phyloP scores from a whole-genome alignment of 2,113 vertebrate genomes.

The Prinia subflava region DNA sequence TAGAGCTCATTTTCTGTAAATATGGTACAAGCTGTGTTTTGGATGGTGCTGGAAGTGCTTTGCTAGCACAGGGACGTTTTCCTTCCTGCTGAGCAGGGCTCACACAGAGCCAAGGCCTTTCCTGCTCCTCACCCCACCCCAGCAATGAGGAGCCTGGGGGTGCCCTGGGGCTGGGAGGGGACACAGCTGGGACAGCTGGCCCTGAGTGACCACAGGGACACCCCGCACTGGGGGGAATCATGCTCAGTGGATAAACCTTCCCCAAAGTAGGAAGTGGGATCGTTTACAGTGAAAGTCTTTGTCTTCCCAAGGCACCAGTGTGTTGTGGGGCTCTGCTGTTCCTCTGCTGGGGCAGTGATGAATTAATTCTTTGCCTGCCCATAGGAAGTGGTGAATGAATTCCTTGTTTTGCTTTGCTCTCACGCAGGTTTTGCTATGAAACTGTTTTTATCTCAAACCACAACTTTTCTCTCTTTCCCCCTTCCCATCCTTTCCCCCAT shows the following conservation, averaged over 20 bases:
- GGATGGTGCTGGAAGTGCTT: neutral
- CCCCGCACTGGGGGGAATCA: neutral
- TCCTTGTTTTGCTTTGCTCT: neutral
- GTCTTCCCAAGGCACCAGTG: neutral
- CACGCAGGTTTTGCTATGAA: neutral
- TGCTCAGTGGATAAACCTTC: neutral
- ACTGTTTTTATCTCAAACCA: neutral
- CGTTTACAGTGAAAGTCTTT: neutral
- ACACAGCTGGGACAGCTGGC: neutral
- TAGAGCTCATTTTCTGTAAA: neutral
- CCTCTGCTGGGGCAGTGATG: neutral
- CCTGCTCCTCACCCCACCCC: neutral
- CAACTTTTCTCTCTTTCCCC: neutral
- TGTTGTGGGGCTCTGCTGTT: neutral
- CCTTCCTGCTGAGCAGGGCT: neutral
- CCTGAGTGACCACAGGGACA: neutral
- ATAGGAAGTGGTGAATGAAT: neutral
- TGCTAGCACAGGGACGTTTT: neutral
- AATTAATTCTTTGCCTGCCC: neutral
- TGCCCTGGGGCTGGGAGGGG: neutral
- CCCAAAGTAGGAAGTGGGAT: neutral
- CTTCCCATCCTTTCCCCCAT: neutral
- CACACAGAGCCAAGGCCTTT: neutral
- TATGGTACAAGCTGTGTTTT: neutral
- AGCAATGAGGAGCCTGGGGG: neutral